Evolutionary conservation across 2,888 invertebrate species (phyloP), one percentile per base, ranked within the genome.

Genomic region (Rhodophaea formosa): DNA sequence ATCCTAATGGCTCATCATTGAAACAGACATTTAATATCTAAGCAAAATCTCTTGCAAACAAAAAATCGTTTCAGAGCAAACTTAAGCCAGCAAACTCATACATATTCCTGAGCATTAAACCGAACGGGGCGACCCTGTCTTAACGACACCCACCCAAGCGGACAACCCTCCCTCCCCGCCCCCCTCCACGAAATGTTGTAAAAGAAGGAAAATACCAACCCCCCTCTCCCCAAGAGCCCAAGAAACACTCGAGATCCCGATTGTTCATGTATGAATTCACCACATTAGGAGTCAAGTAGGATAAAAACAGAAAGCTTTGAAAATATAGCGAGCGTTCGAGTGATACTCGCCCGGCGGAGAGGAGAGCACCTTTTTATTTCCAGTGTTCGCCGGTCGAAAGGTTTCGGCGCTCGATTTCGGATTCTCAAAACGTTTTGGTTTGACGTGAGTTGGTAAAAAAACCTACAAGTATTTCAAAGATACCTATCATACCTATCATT

Each of bases 251-350:
- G 72, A 79, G 79, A 77, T 72, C 84, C 74, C 87, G 78, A 89
- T 91, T 93, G 93, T 92, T 92, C 93, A 93, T 93, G 93, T 93
- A 93, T 93, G 93, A 92, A 93, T 93, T 93, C 93, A 93, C 92
- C 93, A 93, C 93, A 93, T 93, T 93, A 93, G 84, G 89, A 92
- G 92, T 91, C 93, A 92, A 92, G 92, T 92, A 92, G 91, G 91
- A 91, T 91, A 89, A 91, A 90, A 90, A 90, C 90, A 82, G 82
- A 85, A 85, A 85, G 83, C 87, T 84, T 86, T 81, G 83, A 81
- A 82, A 84, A 88, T 87, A 88, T 82, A 82, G 78, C 72, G 71
- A 71, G 77, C 82, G 51, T 78, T 77, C 79, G 85, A 87, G 80
- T 81, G 83, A 86, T 86, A 86, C 84, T 85, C 23, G 23, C 80